phyloP scores from a whole-genome alignment of 2,797 vertebrate species.

The Cossypha polioptera region DNA sequence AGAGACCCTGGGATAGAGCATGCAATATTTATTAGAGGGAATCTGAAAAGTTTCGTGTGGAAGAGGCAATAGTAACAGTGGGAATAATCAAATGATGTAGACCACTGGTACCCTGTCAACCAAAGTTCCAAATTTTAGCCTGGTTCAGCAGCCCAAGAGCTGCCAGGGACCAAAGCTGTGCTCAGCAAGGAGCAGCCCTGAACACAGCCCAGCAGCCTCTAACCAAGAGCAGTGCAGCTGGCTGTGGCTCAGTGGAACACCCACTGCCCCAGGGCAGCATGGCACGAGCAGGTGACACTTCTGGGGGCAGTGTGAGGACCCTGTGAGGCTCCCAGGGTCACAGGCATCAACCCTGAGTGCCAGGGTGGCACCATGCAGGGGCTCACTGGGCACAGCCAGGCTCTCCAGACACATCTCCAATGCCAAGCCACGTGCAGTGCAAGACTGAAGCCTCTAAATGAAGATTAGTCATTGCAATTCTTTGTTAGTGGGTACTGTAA shows the following conservation, averaged over 20 bases:
- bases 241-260: not conserved
- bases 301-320: not conserved
- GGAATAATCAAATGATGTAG: accelerated
- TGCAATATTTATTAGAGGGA: not conserved
- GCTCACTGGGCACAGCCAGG: not conserved
- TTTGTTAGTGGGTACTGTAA: not conserved
- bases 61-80: not conserved
- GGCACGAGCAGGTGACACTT: not conserved
- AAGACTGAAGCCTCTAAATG: not conserved
- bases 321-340: not conserved
- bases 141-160: not conserved
- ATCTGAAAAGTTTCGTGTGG: not conserved
- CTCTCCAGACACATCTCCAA: not conserved
- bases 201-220: not conserved
- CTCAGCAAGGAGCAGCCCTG: not conserved
- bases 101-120: too few relatives aligned
- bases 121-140: not conserved
- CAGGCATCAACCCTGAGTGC: not conserved
- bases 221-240: not conserved
- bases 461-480: not conserved
- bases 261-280: accelerated
- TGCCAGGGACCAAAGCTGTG: not conserved
- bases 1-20: not conserved
- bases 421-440: not conserved
- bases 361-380: not conserved